Base-by-base conservation (phyloP, 2,113 vertebrate species). In the Anhinga anhinga region DNA sequence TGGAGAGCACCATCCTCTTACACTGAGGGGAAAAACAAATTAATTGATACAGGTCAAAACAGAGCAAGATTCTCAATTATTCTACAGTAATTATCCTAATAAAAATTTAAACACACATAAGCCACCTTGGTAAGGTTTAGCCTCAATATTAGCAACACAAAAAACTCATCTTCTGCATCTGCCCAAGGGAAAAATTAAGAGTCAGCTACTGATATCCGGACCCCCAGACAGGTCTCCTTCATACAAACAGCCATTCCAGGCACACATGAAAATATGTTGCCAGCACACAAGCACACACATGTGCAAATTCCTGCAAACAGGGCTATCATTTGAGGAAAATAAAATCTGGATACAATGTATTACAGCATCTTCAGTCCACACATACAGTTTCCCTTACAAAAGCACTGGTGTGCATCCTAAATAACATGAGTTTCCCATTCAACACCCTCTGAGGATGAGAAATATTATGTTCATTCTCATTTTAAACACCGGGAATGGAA, bases 11-110 rank as follows among this genome's bases (percentile, higher is more conserved):
- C 52, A 52, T 61, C 70, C 59, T 76, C 92, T 70, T 78, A 25
- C 22, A 44, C 58, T 22, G 53, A 92, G 71, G 49, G 42, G 47
- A 74, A 79, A 93, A 91, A 73, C 79, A 92, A 86, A 93, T 95
- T 88, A 96, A 96, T 96, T 96, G 96, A 90, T 81, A 49, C 62
- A 74, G 94, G 95, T 97, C 94, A 90, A 66, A 88, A 10, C 59
- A 74, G 85, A 72, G 67, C 80, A 95, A 90, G 91, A 65, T 27
- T 88, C 73, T 91, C 95, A 95, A 94, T 91, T 87, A 93, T 87
- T 81, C 69, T 45, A 15, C 42, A 23, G 77, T 95, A 96, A 97
- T 96, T 96, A 96, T 83, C 71, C 76, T 91, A 78, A 87, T 96
- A 80, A 96, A 95, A 95, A 70, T 92, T 95, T 94, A 89, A 93